A percentile compares a stretch with the other conserved stretches of the same genome.
Conservation (phyloP, 2,113 vertebrate genomes). For the Oplegnathus fasciatus region DNA sequence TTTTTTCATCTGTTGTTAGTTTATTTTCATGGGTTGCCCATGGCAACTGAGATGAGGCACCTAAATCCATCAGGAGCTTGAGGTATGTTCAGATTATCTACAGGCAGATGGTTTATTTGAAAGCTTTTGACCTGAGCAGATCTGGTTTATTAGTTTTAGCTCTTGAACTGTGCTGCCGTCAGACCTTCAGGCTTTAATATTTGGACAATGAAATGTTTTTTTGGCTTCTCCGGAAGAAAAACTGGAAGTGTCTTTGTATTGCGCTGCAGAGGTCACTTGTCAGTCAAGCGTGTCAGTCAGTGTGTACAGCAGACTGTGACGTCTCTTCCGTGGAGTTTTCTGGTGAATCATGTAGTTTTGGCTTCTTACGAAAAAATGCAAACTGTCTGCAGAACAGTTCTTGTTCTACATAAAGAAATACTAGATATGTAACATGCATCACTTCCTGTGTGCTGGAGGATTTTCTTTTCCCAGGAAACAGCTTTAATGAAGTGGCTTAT, state of each 20-base stretch:
- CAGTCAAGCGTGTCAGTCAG: background rate
- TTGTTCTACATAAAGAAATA: too few species aligned
- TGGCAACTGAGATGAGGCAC: conserved; percentile 10
- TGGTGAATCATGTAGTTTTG: background rate
- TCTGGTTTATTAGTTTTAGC: conserved; percentile 31
- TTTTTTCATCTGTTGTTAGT: conserved; percentile 32
- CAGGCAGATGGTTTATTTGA: conserved; percentile 37
- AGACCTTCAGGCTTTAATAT: background rate
- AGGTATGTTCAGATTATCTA: conserved; percentile 26
- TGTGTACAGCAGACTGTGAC: background rate
- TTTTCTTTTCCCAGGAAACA: background rate
- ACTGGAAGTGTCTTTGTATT: conserved; percentile 5
- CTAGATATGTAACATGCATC: conserved; percentile 5
- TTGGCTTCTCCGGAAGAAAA: conserved; percentile 5
- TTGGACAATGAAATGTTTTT: background rate
- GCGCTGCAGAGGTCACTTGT: background rate
- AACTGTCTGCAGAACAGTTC: background rate
- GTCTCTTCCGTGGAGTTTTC: conserved; percentile 10
- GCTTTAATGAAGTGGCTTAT: background rate
- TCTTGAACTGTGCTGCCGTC: background rate
- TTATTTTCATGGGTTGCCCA: conserved; percentile 45
- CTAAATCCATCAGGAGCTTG: conserved; percentile 21
- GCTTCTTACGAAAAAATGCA: background rate
- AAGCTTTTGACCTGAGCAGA: background rate
- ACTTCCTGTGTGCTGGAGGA: too few species aligned